phyloP scores from a whole-genome alignment of 2,888 invertebrate genomes.

The Timema cristinae region DNA sequence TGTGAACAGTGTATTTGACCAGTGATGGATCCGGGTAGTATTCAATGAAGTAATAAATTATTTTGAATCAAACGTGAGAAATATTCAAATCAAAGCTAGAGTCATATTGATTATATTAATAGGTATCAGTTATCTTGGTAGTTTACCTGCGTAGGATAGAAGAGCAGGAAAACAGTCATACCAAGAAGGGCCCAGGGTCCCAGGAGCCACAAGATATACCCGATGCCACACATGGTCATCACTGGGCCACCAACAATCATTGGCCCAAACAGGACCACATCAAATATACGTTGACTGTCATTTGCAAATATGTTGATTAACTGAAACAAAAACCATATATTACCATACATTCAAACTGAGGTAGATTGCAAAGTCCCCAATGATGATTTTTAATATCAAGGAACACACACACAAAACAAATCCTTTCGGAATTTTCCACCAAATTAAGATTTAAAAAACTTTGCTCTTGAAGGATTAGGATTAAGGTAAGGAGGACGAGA shows the following conservation, averaged over 20 bases:
- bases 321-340: conserved; percentile 41
- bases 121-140: too few species aligned
- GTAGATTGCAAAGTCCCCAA: too few species aligned
- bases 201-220: conserved; percentile 50
- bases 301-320: conserved; percentile 54
- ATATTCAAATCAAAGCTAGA: background rate
- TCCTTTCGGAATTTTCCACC: background rate
- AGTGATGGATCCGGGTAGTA: too few species aligned
- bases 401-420: background rate
- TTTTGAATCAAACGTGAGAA: background rate
- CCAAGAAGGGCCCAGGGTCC: conserved; percentile 53
- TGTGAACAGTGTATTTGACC: too few species aligned
- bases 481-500: too few species aligned
- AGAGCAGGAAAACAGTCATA: conserved; percentile 48
- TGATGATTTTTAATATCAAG: too few species aligned
- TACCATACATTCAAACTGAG: background rate
- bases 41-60: too few species aligned
- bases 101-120: too few species aligned
- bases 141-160: conserved; percentile 53
- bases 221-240: conserved; percentile 46
- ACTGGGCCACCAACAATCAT: conserved; percentile 53
- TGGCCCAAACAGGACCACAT: conserved; percentile 50
- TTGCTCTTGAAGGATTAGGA: too few species aligned
- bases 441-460: background rate
- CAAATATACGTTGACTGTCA: conserved; percentile 53